phyloP scores from a whole-genome alignment of 1,140 invertebrate genomes.

The Papilio machaon region DNA sequence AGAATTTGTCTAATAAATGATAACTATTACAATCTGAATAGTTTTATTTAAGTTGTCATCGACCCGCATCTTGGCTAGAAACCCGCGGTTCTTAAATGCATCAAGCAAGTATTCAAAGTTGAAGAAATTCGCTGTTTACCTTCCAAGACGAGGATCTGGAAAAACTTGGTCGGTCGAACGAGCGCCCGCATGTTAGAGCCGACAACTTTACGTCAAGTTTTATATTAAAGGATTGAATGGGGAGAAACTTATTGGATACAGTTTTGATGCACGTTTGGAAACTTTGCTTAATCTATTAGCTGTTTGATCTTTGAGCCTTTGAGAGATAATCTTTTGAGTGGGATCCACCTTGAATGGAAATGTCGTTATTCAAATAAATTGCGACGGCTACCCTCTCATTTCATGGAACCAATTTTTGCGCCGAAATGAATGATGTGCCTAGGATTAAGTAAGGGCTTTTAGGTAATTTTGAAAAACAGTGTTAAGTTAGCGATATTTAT shows the following conservation, averaged over 20 bases:
- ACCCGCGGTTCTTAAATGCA: conserved; percentile 29
- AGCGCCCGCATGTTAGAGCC: conserved; percentile 63
- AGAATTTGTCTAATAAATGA: not conserved
- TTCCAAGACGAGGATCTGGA: conserved; percentile 58
- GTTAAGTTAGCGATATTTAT: too few relatives aligned
- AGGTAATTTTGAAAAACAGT: not conserved
- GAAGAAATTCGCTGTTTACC: conserved; percentile 58
- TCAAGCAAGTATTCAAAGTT: conserved; percentile 32
- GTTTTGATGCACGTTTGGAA: conserved; percentile 40
- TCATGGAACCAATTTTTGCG: not conserved
- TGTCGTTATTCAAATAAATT: conserved; percentile 21
- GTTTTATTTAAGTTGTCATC: conserved; percentile 18
- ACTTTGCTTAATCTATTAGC: conserved; percentile 38
- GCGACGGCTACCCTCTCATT: not conserved
- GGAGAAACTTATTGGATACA: conserved; percentile 48
- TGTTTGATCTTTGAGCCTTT: conserved; percentile 27
- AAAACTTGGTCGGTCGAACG: conserved; percentile 60
- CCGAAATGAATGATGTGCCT: not conserved
- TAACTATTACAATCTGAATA: not conserved
- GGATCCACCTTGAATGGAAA: not conserved
- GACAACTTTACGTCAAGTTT: conserved; percentile 58
- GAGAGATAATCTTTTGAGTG: conserved; percentile 29
- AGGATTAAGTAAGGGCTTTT: not conserved
- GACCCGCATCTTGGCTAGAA: conserved; percentile 27
- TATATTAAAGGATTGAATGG: conserved; percentile 62